Base-by-base conservation (phyloP, 2,797 vertebrate genomes). In the Tinamus major region DNA sequence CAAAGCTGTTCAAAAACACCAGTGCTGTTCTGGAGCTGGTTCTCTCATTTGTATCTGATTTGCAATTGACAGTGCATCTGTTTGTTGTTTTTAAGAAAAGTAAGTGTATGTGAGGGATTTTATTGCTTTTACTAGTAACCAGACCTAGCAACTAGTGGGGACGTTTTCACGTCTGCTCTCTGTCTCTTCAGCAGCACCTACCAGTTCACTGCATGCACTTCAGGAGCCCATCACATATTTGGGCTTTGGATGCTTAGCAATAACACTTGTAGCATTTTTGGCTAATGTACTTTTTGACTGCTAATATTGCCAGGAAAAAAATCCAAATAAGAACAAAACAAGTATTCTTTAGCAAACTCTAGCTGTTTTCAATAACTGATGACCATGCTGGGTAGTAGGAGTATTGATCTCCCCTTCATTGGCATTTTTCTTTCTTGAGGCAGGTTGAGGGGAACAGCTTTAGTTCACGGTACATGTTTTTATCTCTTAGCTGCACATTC, bases 1-100 rank as follows among this genome's bases (percentile, higher is more conserved):
- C 78, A 90, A 86, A 7, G 4, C 65, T 84, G 29, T 85, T 85
- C 46, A 48, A 48, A 46, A 49, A 78, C 95, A 46, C 64, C 6
- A 33, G 3, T 1, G 31, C n/a, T 84, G n/a, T n/a, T 94, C 91
- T 75, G 41, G 18, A 70, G 31, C 76, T 48, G 9, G 21, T 89
- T 89, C 14, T 90, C 69, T 85, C 7, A 49, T 3, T 21, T 85
- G 37, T 76, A 51, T 85, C 87, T 72, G 11, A 72, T 92, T 96
- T 94, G 63, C 78, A 80, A 70, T 78, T 83, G 4, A 78, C 48
- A 74, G 13, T 35, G 49, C 31, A 79, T 18, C 31, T 39, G 63
- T 24, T 35, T 64, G 44, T 69, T 23, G 76, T 78, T 24, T 41
- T 89, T 71, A 79, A 65, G 55, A 78, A 76, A 86, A 81, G 26